Evolutionary conservation across 2,888 invertebrate species (phyloP), one percentile per base, ranked within the genome.

Genomic region (Agonopterix heracliana): DNA sequence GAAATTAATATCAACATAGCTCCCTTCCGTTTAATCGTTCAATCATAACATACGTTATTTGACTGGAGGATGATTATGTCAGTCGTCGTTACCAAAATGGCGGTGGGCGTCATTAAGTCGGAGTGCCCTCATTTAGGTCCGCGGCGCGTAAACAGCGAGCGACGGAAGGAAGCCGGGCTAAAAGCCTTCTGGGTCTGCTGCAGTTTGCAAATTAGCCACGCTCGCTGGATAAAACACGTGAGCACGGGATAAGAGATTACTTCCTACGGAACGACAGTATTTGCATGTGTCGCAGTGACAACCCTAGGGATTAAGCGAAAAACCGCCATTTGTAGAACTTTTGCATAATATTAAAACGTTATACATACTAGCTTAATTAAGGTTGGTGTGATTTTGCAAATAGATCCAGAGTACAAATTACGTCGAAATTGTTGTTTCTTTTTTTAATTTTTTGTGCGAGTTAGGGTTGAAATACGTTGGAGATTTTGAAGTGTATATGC

Each of bases 131-230:
- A 72, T 80, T 81, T 80, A 52, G 74, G 78, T 75, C 73, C 73
- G 71, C 64, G 69, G 74, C 74, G 77, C 78, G 77, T 76, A 72
- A 78, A 79, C 77, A 75, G 65, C 66, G 64, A 64, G 78, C 66
- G 64, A 64, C 79, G 83, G 80, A 82, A 81, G 82, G 79, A 81
- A 81, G 74, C 71, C 71, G 61, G 68, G 78, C 77, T 82, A 78
- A 81, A 81, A 82, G 81, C 81, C 68, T 67, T 69, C 61, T 67
- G 73, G 68, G 66, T 63, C 66, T 68, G 66, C 60, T 78, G 78
- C 78, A 77, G 70, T 74, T 71, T 73, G 77, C 78, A 78, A 78
- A 82, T 83, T 83, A 81, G 78, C 81, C 74, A 75, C 78, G 78
- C 76, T 76, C 68, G 68, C 74, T 67, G 76, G 65, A 63, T 71